Base-by-base conservation (phyloP, 2,888 invertebrate genomes). In the Drosophila colorata region DNA sequence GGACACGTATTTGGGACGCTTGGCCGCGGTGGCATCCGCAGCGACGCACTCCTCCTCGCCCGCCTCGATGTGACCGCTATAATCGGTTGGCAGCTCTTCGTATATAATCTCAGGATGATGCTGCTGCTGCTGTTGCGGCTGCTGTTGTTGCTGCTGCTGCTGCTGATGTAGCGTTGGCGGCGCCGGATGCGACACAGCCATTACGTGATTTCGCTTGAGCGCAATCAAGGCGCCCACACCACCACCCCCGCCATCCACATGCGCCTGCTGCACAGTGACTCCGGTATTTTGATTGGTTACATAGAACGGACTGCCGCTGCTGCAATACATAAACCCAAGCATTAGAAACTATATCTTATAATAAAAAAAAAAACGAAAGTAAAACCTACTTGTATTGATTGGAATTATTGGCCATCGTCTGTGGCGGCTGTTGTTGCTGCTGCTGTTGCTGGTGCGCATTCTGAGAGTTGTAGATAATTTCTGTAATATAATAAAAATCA, bases 1-100 rank as follows among this genome's bases (percentile, higher is more conserved):
- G 35, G 90, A 88, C 37, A 90, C 80, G 72, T 91, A 92, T 86
- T 92, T 92, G 70, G 91, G 88, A 71, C 92, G 88, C 85, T 91
- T 93, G 88, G 90, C 80, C 47, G 65, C 77, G 35, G 87, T 74
- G 63, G 69, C 80, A 56, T 73, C 81, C 61, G 84, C 65, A 23
- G 72, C 53, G 43, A 87, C 86, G 67, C 91, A 91, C 71, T 92
- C 92, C 69, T 92, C 92, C 64, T 91, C 91, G n/a, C 83, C 84
- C 58, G 86, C 81, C 57, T 90, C 91, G 58, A 89, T 89, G 69
- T 90, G 90, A 48, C 91, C 91, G 71, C 90, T 91, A 61, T 91
- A 91, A 70, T 92, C 91, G 28, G 91, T 91, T 57, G 91, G 91
- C 76, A 90, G 75, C 68, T 92, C 92, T 57, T 92, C 91, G 56